A percentile compares a stretch with the other conserved stretches of the same genome.
Conservation (phyloP, 2,113 vertebrate genomes). For the Platysteira castanea region DNA sequence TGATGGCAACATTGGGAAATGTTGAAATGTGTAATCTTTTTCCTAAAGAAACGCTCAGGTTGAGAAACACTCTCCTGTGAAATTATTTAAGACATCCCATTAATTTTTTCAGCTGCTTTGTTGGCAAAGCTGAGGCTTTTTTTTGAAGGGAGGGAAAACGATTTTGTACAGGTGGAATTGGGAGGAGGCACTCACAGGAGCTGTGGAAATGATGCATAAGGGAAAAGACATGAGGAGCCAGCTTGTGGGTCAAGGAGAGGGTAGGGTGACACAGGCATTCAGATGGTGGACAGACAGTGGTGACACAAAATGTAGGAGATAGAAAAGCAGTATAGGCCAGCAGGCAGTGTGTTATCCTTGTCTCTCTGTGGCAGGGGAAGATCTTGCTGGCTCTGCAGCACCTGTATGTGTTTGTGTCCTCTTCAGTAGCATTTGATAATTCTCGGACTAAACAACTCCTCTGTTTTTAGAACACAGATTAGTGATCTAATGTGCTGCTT, state of each 20-base stretch:
- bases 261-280: neutral
- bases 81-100: neutral
- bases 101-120: neutral
- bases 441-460: neutral
- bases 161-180: neutral
- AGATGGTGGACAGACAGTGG: neutral
- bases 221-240: neutral
- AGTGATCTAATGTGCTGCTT: neutral
- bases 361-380: neutral
- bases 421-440: neutral
- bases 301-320: neutral
- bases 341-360: neutral
- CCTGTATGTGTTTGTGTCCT: neutral
- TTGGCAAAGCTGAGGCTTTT: neutral
- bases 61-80: neutral
- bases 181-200: neutral
- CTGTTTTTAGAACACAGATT: neutral
- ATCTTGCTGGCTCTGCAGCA: neutral
- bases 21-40: neutral
- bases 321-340: neutral
- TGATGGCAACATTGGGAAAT: neutral
- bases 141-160: accelerated
- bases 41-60: neutral
- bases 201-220: neutral
- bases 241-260: no score